Base-by-base conservation (phyloP, 2,113 vertebrate species). In the Misgurnus anguillicaudatus region DNA sequence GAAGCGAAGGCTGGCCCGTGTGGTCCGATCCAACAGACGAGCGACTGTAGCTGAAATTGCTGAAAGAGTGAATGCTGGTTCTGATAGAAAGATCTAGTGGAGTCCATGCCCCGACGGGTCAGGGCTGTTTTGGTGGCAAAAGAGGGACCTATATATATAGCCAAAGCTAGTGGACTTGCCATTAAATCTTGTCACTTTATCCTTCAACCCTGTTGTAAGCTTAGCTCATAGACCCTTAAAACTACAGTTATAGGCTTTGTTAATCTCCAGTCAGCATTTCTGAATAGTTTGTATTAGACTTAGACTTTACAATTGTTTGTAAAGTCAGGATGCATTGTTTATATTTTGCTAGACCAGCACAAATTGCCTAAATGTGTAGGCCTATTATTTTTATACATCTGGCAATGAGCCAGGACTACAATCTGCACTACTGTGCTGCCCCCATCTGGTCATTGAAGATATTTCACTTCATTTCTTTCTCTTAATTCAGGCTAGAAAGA, bases 381-480 rank as follows among this genome's bases (percentile, higher is more conserved):
- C 24, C 24, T 38, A 6, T 31, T 38, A 6, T 47, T 60, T n/a
- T 24, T 41, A 77, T 55, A 78, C 39, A 11, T 77, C 17, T 11
- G 45, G 67, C 47, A 16, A 47, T 70, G 1, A 53, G 42, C 45
- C 47, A 53, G 14, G 24, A 0, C 9, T 10, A 17, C 6, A 17
- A 21, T 39, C 6, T 24, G n/a, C 11, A 38, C 63, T 81, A 64
- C 13, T 45, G 41, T 51, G 69, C 48, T 79, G 80, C 80, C 83
- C 80, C 51, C 83, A 6, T 60, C 76, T 81, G 83, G 79, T 24
- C 66, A 36, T 66, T 79, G 66, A 36, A 2, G 17, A 81, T 19
- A 21, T 47, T 24, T 65, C 1, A n/a, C 17, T 61, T 58, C 38
- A 60, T 57, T 19, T 7, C 39, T 38, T 53, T 13, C 16, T 67